phyloP scores from a whole-genome alignment of 2,797 vertebrate genomes.

The Centroberyx gerrardi region DNA sequence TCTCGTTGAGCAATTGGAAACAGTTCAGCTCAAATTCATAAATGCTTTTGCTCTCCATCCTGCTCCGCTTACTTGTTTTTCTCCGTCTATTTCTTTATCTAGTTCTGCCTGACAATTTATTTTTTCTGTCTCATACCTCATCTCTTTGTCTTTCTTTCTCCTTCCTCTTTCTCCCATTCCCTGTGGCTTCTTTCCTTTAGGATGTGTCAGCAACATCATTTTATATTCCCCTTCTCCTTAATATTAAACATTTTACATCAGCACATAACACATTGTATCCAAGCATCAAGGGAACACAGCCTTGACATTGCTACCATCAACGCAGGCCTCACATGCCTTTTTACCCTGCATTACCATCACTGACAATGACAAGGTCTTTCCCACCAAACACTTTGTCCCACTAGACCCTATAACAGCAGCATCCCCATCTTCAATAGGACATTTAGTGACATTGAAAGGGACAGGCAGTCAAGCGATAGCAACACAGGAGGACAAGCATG shows the following conservation, averaged over 20 bases:
- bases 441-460: constrained; percentile 45
- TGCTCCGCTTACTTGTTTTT: constrained; percentile 13
- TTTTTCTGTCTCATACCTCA: not conserved
- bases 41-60: constrained; percentile 17
- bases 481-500: constrained; percentile 28
- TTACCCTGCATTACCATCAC: constrained; percentile 35
- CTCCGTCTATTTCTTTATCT: constrained; percentile 2
- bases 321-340: constrained; percentile 24
- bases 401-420: constrained; percentile 24
- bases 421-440: constrained; percentile 25
- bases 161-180: not conserved
- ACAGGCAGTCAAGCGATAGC: constrained; percentile 29
- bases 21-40: constrained; percentile 37
- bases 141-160: not conserved
- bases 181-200: not conserved
- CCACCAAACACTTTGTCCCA: constrained; percentile 28
- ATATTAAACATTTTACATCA: constrained; percentile 8
- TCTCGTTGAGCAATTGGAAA: constrained; percentile 47
- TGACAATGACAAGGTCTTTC: constrained; percentile 38
- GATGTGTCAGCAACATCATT: not conserved
- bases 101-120: not conserved
- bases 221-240: not conserved
- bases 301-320: constrained; percentile 3
- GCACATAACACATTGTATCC: not conserved
- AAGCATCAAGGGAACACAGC: constrained; percentile 7